Evolutionary conservation across 64 coral and sea anemone genomes (phyloP).

Genomic region (Porites australiensis): DNA sequence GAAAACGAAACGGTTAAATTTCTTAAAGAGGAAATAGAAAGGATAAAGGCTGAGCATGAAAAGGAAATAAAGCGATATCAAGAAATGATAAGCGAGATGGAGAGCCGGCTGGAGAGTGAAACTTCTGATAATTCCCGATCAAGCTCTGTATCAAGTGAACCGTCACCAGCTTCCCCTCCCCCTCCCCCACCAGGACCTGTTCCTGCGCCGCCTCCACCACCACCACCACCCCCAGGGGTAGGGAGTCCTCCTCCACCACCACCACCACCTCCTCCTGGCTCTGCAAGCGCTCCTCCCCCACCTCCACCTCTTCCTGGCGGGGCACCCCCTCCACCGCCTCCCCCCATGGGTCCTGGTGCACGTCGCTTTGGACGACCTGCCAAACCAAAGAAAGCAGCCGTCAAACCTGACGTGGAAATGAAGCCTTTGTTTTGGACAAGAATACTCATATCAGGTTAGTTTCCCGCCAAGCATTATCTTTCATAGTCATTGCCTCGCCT

Average conservation of each 20-base stretch:
- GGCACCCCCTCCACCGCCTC: slow-evolving; percentile 71
- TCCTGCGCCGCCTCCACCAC: slow-evolving; percentile 39
- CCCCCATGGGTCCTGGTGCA: slow-evolving; percentile 57
- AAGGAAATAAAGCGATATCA: slow-evolving; percentile 61
- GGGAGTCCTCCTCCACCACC: slow-evolving; percentile 49
- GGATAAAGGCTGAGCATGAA: slow-evolving; percentile 73
- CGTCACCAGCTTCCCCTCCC: slow-evolving; percentile 11
- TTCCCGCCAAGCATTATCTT: neutral
- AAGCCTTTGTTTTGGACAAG: slow-evolving; percentile 99
- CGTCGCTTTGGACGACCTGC: slow-evolving; percentile 13
- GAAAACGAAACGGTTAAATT: slow-evolving; percentile 41
- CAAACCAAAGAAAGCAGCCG: slow-evolving; percentile 77
- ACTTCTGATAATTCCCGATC: slow-evolving; percentile 24
- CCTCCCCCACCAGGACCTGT: slow-evolving; percentile 30
- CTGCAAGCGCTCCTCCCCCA: slow-evolving; percentile 67
- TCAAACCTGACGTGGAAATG: slow-evolving; percentile 98
- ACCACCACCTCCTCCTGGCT: slow-evolving; percentile 69
- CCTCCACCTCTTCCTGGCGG: slow-evolving; percentile 61
- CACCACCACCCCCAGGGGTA: slow-evolving; percentile 41
- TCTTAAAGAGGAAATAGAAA: slow-evolving; percentile 80
- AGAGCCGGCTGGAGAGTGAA: slow-evolving; percentile 66
- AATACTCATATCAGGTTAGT: slow-evolving; percentile 75
- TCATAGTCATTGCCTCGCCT: too few species aligned
- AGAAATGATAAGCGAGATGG: slow-evolving; percentile 80
- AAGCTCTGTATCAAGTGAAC: slow-evolving; percentile 41